phyloP scores from a whole-genome alignment of 2,888 invertebrate genomes.

The Phortica magna region DNA sequence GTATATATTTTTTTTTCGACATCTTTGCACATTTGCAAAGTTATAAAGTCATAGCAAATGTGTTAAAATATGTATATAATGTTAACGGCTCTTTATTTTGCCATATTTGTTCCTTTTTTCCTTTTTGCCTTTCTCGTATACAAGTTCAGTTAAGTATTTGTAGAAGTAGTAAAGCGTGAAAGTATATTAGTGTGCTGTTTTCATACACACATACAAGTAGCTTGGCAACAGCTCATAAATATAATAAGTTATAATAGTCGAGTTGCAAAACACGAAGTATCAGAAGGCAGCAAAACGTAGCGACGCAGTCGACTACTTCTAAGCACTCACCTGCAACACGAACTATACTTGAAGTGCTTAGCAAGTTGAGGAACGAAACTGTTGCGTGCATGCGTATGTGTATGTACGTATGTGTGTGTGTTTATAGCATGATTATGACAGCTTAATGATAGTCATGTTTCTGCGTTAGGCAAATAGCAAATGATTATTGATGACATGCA shows the following conservation, averaged over 20 bases:
- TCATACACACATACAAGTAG: slow-evolving; percentile 3
- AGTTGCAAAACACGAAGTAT: background rate
- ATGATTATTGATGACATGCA: slow-evolving; percentile 27
- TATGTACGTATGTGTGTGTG: slow-evolving; percentile 32
- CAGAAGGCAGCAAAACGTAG: background rate
- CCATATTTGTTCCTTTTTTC: slow-evolving; percentile 13
- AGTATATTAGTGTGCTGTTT: background rate
- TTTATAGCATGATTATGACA: slow-evolving; percentile 30
- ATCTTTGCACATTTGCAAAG: background rate
- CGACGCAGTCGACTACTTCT: background rate
- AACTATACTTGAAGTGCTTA: background rate
- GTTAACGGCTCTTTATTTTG: slow-evolving; percentile 32
- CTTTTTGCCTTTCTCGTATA: background rate
- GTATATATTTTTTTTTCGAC: background rate
- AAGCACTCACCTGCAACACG: background rate
- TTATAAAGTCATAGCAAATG: slow-evolving; percentile 31
- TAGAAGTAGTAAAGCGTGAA: background rate
- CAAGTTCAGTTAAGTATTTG: background rate
- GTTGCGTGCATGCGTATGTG: slow-evolving; percentile 29
- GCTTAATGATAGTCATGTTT: slow-evolving; percentile 36
- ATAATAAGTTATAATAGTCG: slow-evolving; percentile 26
- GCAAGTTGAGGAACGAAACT: background rate
- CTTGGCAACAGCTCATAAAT: slow-evolving; percentile 42
- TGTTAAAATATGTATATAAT: slow-evolving; percentile 34
- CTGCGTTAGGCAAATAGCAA: slow-evolving; percentile 42